Evolutionary conservation across 2,113 vertebrate species (phyloP).

Genomic region (Lathamus discolor): DNA sequence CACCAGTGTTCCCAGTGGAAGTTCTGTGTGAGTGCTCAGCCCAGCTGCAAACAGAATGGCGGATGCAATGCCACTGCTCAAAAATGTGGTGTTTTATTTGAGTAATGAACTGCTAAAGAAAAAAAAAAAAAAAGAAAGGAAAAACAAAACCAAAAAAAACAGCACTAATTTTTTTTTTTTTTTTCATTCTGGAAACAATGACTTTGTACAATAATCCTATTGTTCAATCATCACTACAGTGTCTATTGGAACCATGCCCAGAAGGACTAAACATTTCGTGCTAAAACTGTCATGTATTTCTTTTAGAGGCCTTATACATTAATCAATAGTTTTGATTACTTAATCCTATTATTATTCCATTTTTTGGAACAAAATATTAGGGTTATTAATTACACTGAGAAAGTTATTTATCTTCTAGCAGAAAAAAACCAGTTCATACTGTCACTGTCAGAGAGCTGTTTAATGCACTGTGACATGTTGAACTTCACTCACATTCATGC

Average conservation of each 20-base stretch:
- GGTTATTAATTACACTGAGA: conserved; percentile 55
- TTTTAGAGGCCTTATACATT: background rate
- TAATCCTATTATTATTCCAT: conserved; percentile 43
- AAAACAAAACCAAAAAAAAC: no score
- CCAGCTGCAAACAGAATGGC: background rate
- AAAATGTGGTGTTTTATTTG: conserved; percentile 10
- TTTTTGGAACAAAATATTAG: conserved; percentile 10
- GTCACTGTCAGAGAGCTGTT: background rate
- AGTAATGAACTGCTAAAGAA: conserved; percentile 1
- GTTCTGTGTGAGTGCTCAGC: background rate
- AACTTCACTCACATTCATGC: background rate
- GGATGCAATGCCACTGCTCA: background rate
- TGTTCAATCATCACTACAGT: conserved; percentile 17
- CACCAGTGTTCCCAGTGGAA: background rate
- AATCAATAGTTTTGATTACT: conserved; percentile 60
- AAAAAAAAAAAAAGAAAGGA: background rate
- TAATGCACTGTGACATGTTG: background rate
- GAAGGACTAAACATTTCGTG: conserved; percentile 14
- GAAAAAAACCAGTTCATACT: background rate
- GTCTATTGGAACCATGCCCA: conserved; percentile 19
- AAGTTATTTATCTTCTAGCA: conserved; percentile 49
- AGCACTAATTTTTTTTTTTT: background rate
- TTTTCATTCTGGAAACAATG: conserved; percentile 26
- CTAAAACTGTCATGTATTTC: background rate
- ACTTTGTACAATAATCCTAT: background rate